A percentile compares a stretch with the other conserved stretches of the same genome.
phyloP scores from a whole-genome alignment of 1,140 invertebrate genomes.

The Hyphantria cunea region DNA sequence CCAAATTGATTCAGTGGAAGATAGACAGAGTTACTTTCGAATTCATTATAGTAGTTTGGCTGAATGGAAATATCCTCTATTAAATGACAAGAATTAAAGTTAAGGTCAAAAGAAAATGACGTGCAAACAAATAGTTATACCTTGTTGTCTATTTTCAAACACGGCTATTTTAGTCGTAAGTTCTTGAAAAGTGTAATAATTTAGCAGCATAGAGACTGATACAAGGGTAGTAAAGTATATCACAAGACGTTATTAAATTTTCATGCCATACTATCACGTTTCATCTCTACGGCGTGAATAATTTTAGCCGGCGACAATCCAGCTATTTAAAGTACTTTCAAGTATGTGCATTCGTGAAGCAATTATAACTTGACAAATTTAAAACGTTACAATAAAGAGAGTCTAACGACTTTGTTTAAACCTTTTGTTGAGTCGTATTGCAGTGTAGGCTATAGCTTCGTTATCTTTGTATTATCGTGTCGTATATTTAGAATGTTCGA shows the following conservation, averaged over 20 bases:
- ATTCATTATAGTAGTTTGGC: no score
- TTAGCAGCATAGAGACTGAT: not conserved
- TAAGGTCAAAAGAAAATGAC: no score
- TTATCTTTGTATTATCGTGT: constrained; percentile 17
- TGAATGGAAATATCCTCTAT: no score
- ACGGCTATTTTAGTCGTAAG: not conserved
- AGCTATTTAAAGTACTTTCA: not conserved
- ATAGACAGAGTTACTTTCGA: no score
- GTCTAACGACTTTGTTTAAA: constrained; percentile 35
- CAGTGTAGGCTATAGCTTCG: constrained; percentile 24
- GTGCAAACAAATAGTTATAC: no score
- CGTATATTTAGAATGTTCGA: constrained; percentile 14
- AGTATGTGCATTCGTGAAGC: not conserved
- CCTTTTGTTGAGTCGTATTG: constrained; percentile 28
- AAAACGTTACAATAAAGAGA: constrained; percentile 23
- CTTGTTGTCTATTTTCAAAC: no score
- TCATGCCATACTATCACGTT: constrained; percentile 7
- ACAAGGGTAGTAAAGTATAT: not conserved
- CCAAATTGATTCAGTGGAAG: no score
- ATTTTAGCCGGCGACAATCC: not conserved
- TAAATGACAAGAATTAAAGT: no score
- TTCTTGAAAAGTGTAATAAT: not conserved
- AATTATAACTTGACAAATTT: not conserved
- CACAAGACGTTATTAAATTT: constrained; percentile 3
- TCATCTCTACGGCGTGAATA: not conserved